Percentiles rank a stretch among this genome's conserved stretches.
phyloP scores from a whole-genome alignment of 2,888 invertebrate genomes.

The Drosophila parthenogenetica region DNA sequence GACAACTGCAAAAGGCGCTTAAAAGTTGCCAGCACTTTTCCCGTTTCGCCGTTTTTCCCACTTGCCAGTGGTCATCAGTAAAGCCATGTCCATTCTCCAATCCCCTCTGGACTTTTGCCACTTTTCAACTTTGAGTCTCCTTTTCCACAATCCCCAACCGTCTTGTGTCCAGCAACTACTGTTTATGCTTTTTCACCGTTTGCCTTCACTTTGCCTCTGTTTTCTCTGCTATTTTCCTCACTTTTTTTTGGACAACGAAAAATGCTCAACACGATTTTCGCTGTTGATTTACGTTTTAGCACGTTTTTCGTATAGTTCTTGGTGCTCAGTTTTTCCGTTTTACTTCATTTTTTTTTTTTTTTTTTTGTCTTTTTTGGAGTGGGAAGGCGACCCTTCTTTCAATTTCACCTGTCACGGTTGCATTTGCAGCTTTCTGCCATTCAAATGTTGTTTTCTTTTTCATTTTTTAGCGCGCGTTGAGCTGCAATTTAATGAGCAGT shows the following conservation, averaged over 20 bases:
- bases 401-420: constrained; percentile 60
- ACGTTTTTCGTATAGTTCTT: constrained; percentile 71
- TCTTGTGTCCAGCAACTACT: constrained; percentile 34
- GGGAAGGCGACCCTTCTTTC: constrained; percentile 28
- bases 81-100: constrained; percentile 49
- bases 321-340: constrained; percentile 31
- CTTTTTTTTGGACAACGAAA: constrained; percentile 52
- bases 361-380: constrained; percentile 17
- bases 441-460: constrained; percentile 46
- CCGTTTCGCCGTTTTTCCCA: background rate
- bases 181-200: constrained; percentile 62
- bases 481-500: constrained; percentile 71
- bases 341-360: constrained; percentile 17
- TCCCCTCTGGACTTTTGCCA: constrained; percentile 58
- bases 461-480: constrained; percentile 12
- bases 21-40: constrained; percentile 45
- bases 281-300: constrained; percentile 80
- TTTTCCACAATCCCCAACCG: constrained; percentile 12
- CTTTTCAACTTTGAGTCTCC: constrained; percentile 62
- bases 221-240: constrained; percentile 9
- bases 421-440: constrained; percentile 58
- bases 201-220: constrained; percentile 16
- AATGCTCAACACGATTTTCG: constrained; percentile 78
- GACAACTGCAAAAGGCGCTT: constrained; percentile 58
- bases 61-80: constrained; percentile 34